Evolutionary conservation across 2,797 vertebrate species (phyloP).

Genomic region (Acestrorhynchus altus): DNA sequence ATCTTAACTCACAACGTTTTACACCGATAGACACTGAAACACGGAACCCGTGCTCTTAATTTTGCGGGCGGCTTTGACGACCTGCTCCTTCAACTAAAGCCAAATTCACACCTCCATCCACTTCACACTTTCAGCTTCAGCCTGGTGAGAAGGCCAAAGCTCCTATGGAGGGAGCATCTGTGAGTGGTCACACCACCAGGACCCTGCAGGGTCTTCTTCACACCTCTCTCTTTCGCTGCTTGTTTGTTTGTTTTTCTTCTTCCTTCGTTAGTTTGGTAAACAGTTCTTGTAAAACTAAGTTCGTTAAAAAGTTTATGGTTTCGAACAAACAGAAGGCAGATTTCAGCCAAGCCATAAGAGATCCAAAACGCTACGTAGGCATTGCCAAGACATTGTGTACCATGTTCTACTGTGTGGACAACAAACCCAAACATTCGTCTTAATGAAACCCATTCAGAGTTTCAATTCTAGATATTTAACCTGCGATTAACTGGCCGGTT

Average conservation of each 20-base stretch:
- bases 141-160: background rate
- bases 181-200: background rate
- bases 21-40: background rate
- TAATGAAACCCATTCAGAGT: background rate
- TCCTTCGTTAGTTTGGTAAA: background rate
- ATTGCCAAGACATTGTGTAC: background rate
- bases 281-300: background rate
- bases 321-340: background rate
- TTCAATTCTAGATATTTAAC: too few species aligned
- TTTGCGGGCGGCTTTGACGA: background rate
- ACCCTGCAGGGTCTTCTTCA: background rate
- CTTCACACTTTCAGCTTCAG: background rate
- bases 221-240: background rate
- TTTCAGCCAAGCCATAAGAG: background rate
- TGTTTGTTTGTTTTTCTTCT: background rate
- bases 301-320: background rate
- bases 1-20: too few species aligned
- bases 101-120: background rate
- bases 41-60: background rate
- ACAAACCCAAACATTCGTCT: slow-evolving; percentile 3
- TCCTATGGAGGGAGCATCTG: background rate
- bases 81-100: background rate
- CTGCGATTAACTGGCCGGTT: background rate
- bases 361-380: background rate
- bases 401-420: background rate